Evolutionary conservation across 2,888 invertebrate genomes (phyloP).

Genomic region (Nephrocerus scutellatus): DNA sequence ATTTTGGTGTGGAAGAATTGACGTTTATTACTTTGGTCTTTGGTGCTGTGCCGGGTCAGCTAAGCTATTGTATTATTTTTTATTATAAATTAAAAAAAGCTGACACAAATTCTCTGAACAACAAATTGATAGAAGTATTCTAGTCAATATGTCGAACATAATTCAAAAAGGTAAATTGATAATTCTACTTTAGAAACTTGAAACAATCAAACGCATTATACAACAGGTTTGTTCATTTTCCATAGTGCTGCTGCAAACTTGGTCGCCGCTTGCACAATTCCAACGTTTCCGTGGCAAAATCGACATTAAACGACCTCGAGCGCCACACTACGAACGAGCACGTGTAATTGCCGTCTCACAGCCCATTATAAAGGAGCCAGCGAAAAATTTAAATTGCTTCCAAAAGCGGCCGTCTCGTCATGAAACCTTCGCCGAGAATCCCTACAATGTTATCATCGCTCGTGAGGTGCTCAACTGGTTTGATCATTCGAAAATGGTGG

Average conservation of each 20-base stretch:
- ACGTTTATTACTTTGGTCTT: too few relatives aligned
- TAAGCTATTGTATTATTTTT: too few relatives aligned
- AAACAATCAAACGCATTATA: too few relatives aligned
- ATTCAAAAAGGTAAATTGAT: constrained; percentile 16
- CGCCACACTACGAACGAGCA: constrained; percentile 64
- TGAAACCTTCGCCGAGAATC: constrained; percentile 53
- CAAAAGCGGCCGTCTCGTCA: constrained; percentile 36
- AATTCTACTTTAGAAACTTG: too few relatives aligned
- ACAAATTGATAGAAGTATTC: too few relatives aligned
- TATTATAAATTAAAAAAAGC: too few relatives aligned
- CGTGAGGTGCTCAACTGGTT: constrained; percentile 65
- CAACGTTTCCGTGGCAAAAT: constrained; percentile 68
- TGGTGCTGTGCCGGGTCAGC: too few relatives aligned
- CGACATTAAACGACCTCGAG: constrained; percentile 66
- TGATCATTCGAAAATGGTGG: constrained; percentile 63
- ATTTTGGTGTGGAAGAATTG: too few relatives aligned
- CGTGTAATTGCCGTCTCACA: constrained; percentile 58
- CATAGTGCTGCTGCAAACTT: constrained; percentile 48
- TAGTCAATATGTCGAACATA: constrained; percentile 16
- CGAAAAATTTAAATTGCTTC: constrained; percentile 52
- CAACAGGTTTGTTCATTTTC: constrained; percentile 7
- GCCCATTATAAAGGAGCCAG: constrained; percentile 55
- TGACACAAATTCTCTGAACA: too few relatives aligned
- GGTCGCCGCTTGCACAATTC: constrained; percentile 50
- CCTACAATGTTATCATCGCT: constrained; percentile 65